These are phyloP conservation scores for Phoxinus dragarum DNA, from an alignment of 2,797 vertebrate genomes.

Conservation along the genomic window DNA sequence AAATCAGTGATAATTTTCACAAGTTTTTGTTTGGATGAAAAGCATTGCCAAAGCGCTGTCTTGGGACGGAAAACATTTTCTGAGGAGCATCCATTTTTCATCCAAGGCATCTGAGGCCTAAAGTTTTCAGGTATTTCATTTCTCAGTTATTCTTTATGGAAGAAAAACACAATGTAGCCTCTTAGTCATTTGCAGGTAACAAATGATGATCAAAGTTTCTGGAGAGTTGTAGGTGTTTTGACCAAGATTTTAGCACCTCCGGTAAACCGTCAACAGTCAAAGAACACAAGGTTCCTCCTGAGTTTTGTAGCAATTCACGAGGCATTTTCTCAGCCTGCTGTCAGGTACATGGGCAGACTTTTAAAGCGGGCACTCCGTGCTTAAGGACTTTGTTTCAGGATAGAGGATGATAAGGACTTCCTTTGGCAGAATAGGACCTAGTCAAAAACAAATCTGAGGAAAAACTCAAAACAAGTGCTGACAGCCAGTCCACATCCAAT, in stretches of 20 bases:
- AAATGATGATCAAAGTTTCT: not conserved
- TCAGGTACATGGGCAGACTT: slow-evolving; percentile 12
- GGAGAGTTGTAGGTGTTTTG: not conserved
- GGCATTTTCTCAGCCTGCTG: slow-evolving; percentile 21
- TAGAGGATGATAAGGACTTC: slow-evolving; percentile 33
- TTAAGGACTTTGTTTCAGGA: slow-evolving; percentile 26
- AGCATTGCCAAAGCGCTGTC: not conserved
- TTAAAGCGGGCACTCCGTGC: not conserved
- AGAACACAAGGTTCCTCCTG: not conserved
- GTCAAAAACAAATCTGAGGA: slow-evolving; percentile 45
- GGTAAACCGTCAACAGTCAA: not conserved
- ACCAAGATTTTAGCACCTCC: not conserved
- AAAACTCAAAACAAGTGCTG: slow-evolving; percentile 34
- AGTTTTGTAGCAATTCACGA: slow-evolving; percentile 1
- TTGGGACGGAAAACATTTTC: not conserved
- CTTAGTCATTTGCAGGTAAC: not conserved
- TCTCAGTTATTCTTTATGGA: too few species aligned
- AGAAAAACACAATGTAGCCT: not conserved
- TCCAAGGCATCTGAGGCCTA: not conserved
- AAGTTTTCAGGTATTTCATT: too few species aligned
- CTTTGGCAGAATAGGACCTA: slow-evolving; percentile 21
- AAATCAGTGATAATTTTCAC: not conserved
- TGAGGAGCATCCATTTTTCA: too few species aligned
- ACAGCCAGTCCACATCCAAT: slow-evolving; percentile 20
- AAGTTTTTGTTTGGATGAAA: not conserved